These are phyloP conservation scores for Hoplias malabaricus DNA, from an alignment of 2,113 vertebrate genomes.

Conservation along the genomic window DNA sequence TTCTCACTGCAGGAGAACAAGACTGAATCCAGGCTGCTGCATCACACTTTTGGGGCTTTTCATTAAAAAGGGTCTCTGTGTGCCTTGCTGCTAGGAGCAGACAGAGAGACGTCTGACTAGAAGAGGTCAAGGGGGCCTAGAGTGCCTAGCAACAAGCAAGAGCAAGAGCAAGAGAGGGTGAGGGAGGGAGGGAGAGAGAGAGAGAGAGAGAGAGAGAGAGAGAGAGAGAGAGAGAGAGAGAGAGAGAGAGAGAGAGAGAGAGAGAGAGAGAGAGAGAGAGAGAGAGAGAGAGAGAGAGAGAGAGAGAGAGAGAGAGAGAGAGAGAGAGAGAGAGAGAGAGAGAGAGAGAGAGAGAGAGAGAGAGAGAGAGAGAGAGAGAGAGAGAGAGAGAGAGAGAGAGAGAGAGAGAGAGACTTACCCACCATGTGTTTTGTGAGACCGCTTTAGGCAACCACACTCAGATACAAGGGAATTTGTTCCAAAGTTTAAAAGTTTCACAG, in stretches of 20 bases:
- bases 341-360: slow-evolving; percentile 26
- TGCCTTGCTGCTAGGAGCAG: slow-evolving; percentile 42
- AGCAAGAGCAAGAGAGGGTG: neutral
- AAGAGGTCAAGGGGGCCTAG: slow-evolving; percentile 60
- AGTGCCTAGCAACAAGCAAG: slow-evolving; percentile 68
- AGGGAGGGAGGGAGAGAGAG: slow-evolving; percentile 20
- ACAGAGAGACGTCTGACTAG: slow-evolving; percentile 47
- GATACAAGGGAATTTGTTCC: neutral
- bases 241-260: slow-evolving; percentile 22
- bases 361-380: slow-evolving; percentile 27
- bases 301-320: slow-evolving; percentile 18
- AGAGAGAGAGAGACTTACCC: slow-evolving; percentile 12
- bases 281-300: slow-evolving; percentile 19
- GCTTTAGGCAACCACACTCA: neutral
- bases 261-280: slow-evolving; percentile 18
- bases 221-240: slow-evolving; percentile 23
- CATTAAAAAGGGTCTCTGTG: slow-evolving; percentile 65
- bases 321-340: slow-evolving; percentile 19
- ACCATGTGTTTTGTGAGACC: slow-evolving; percentile 33
- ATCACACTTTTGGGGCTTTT: slow-evolving; percentile 61
- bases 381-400: slow-evolving; percentile 13
- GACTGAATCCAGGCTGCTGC: slow-evolving; percentile 59
- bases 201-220: slow-evolving; percentile 24
- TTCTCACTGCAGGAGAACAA: slow-evolving; percentile 48
- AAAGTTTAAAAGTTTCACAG: slow-evolving; percentile 36